These are phyloP conservation scores for Drosophila triauraria DNA, from an alignment of 1,140 invertebrate species.

Conservation along the genomic window DNA sequence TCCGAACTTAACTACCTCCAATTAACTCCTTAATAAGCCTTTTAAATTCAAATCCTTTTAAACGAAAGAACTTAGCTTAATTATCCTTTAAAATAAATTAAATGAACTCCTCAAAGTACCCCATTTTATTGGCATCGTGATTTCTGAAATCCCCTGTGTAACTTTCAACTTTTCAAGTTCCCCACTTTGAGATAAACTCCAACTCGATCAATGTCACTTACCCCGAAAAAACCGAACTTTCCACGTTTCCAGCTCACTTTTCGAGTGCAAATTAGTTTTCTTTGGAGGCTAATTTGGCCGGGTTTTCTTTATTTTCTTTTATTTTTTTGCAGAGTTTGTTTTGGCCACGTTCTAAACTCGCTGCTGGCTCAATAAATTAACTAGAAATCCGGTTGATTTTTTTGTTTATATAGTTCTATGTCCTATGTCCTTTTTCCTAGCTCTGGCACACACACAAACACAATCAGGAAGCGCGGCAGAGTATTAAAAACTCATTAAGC, in stretches of 20 bases:
- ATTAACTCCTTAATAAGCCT: neutral
- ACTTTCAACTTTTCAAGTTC: slow-evolving; percentile 22
- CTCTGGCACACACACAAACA: slow-evolving; percentile 33
- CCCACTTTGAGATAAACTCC: slow-evolving; percentile 18
- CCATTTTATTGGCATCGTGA: slow-evolving; percentile 16
- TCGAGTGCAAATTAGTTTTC: slow-evolving; percentile 52
- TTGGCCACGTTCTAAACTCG: slow-evolving; percentile 52
- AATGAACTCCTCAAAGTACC: neutral
- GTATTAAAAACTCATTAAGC: slow-evolving; percentile 84
- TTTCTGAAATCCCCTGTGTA: slow-evolving; percentile 3
- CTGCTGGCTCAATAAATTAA: slow-evolving; percentile 72
- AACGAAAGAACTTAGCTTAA: too few relatives aligned
- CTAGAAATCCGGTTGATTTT: slow-evolving; percentile 48
- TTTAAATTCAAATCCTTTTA: neutral
- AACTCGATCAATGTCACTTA: slow-evolving; percentile 47
- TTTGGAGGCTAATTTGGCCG: slow-evolving; percentile 6
- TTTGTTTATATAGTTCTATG: slow-evolving; percentile 53
- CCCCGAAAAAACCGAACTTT: slow-evolving; percentile 26
- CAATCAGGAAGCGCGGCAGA: slow-evolving; percentile 58
- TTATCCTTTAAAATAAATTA: neutral
- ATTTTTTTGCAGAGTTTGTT: slow-evolving; percentile 14
- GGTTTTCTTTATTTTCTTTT: slow-evolving; percentile 25
- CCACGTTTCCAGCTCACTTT: slow-evolving; percentile 36
- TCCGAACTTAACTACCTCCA: neutral
- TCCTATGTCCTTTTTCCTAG: slow-evolving; percentile 16